phyloP scores from a whole-genome alignment of 2,888 invertebrate species.

The Stomorhina lunata region DNA sequence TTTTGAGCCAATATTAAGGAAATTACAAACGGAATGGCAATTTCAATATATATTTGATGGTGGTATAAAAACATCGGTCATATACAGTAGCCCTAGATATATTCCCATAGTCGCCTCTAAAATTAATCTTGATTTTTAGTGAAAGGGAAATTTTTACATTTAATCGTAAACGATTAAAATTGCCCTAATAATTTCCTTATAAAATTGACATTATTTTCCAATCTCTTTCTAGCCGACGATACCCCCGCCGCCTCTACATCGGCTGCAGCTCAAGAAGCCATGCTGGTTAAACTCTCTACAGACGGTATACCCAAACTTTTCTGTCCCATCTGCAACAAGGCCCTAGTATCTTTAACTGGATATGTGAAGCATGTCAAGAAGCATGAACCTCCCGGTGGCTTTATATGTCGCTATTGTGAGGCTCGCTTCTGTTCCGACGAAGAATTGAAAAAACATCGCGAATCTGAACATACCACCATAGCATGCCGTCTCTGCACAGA shows the following conservation, averaged over 20 bases:
- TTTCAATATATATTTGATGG: too few species aligned
- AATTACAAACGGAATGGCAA: too few species aligned
- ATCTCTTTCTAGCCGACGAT: conserved; percentile 25
- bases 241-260: conserved; percentile 37
- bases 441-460: conserved; percentile 74
- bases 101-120: too few species aligned
- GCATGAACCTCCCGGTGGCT: conserved; percentile 79
- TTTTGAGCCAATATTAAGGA: too few species aligned
- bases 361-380: conserved; percentile 78
- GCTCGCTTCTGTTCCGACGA: conserved; percentile 74
- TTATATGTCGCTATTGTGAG: conserved; percentile 78
- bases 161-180: too few species aligned
- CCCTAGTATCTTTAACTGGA: conserved; percentile 71
- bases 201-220: not conserved
- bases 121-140: too few species aligned
- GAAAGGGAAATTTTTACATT: too few species aligned
- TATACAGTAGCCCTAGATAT: too few species aligned
- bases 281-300: conserved; percentile 77
- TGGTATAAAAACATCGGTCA: too few species aligned
- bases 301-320: conserved; percentile 76
- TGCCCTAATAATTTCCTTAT: not conserved
- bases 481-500: conserved; percentile 78
- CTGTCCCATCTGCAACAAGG: conserved; percentile 77
- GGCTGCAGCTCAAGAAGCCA: conserved; percentile 59
- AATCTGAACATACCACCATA: conserved; percentile 72